Conservation (phyloP, 2,113 vertebrate genomes). For the Tragelaphus imberbis region DNA sequence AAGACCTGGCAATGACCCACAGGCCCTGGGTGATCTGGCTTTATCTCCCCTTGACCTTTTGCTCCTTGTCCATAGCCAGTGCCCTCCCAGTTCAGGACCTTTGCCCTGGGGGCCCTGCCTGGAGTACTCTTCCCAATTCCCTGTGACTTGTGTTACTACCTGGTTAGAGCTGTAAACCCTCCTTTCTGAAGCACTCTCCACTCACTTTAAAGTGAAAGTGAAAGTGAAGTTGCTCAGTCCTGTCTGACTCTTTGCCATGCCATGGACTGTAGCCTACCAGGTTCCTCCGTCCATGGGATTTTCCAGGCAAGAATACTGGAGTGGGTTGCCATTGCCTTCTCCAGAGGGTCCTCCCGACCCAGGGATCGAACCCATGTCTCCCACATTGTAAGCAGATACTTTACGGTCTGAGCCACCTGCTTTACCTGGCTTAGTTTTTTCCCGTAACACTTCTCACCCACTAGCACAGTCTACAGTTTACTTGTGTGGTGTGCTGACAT, state of each 20-base stretch:
- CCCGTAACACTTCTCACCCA: accelerated
- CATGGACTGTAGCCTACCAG: too few species aligned
- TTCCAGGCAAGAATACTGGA: too few species aligned
- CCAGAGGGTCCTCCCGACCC: too few species aligned
- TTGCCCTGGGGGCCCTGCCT: too few species aligned
- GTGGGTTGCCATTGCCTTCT: too few species aligned
- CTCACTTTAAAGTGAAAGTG: background rate
- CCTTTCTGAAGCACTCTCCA: too few species aligned
- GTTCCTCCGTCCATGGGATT: too few species aligned
- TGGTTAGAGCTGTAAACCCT: background rate
- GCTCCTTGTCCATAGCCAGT: background rate
- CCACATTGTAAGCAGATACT: too few species aligned
- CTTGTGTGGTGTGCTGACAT: background rate
- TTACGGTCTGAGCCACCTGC: background rate
- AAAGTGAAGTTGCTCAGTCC: too few species aligned
- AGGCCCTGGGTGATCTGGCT: background rate
- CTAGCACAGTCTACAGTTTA: accelerated
- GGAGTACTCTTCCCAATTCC: too few species aligned
- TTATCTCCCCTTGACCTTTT: background rate
- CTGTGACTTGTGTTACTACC: background rate
- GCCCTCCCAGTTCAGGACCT: background rate
- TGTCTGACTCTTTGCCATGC: accelerated
- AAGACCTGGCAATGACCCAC: background rate
- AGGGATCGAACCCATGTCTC: too few species aligned
- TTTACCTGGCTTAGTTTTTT: background rate